Base-by-base conservation (phyloP, 2,113 vertebrate species). In the Mobula birostris region DNA sequence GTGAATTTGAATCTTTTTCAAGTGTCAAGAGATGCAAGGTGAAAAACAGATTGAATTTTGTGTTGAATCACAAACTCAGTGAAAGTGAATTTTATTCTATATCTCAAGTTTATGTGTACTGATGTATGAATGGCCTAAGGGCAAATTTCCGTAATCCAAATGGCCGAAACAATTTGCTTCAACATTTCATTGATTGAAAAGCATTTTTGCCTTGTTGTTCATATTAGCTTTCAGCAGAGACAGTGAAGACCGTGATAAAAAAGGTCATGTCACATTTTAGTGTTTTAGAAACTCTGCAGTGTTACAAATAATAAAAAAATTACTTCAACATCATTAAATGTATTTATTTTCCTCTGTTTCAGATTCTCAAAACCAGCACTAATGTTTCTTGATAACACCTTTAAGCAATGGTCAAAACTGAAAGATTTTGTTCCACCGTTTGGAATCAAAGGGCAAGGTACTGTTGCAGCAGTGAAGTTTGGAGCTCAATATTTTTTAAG, bases 401-500 rank as follows among this genome's bases (percentile, higher is more conserved):
- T 98, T 95, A 97, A 96, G 94, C 97, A 97, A 94, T 97, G 97
- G 97, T 96, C 97, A 78, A 96, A 96, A 95, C 97, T 98, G 95
- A 96, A 96, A 95, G 97, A 98, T 94, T 98, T 97, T 94, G 97
- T 97, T 95, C 97, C 97, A 40, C 97, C 97, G 48, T 98, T 98
- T 96, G 97, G 97, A 95, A 97, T 98, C 96, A 97, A 97, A 97
- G 97, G 97, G 95, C 97, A 98, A 97, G 97, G 97, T 98, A 97
- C 91, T 93, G 70, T 93, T 74, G 36, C 68, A 93, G 36, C 70
- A 93, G 56, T 66, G 2, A 14, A 8, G 36, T 74, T 74, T 93
- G 36, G 36, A 93, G 27, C 12, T 8, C 21, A 14, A 40, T 2
- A 56, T 27, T 93, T 82, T 74, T 70, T 8, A 92, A 92, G 70